phyloP scores from a whole-genome alignment of 2,888 invertebrate species.

The Lochmaea crataegi region DNA sequence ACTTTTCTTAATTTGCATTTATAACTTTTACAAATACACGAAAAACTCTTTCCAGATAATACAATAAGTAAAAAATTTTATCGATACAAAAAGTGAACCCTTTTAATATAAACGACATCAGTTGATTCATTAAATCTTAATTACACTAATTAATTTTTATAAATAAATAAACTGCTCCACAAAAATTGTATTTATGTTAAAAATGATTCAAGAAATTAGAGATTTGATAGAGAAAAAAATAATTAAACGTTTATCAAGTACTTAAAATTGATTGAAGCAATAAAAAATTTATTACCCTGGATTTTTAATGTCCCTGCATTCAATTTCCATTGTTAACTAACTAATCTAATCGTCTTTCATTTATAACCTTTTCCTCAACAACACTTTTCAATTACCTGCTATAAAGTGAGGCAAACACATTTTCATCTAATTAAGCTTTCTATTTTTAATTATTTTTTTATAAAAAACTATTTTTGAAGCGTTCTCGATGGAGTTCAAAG shows the following conservation, averaged over 20 bases:
- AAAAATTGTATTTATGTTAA: too few species aligned
- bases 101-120: too few species aligned
- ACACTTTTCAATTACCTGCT: background rate
- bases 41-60: background rate
- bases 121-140: too few species aligned
- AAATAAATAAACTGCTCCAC: too few species aligned
- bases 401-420: background rate
- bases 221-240: background rate
- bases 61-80: background rate
- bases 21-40: conserved; percentile 1
- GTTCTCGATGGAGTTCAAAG: conserved; percentile 18
- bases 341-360: background rate
- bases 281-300: background rate
- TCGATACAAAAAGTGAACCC: too few species aligned
- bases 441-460: background rate
- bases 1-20: conserved; percentile 21
- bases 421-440: background rate
- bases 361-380: background rate
- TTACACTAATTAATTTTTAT: too few species aligned
- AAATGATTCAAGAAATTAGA: too few species aligned
- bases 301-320: background rate
- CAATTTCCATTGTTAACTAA: too few species aligned
- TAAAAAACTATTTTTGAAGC: background rate
- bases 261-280: background rate
- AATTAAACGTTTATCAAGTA: background rate